A percentile compares a stretch with the other conserved stretches of the same genome.
Conservation (phyloP, 2,797 vertebrate species). For the Nyctibius grandis region DNA sequence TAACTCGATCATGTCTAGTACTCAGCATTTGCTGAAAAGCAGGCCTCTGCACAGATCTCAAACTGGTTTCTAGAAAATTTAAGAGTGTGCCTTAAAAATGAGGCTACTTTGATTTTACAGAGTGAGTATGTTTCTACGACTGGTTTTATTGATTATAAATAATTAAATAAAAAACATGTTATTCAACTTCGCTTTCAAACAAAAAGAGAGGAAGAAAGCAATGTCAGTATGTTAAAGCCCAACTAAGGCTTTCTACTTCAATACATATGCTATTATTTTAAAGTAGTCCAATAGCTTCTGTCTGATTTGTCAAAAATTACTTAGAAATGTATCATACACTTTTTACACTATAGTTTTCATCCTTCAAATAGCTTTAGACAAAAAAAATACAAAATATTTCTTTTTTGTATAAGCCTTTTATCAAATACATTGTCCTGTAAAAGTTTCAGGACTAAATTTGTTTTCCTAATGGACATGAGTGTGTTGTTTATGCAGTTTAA, state of each 20-base stretch:
- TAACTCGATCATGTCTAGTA: not conserved
- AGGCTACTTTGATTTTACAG: not conserved
- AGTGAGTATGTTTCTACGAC: not conserved
- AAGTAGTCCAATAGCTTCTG: not conserved
- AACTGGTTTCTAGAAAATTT: not conserved
- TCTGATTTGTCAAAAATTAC: slow-evolving; percentile 1
- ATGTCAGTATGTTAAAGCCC: not conserved
- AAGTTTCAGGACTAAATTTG: not conserved
- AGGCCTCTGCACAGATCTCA: not conserved
- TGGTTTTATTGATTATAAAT: not conserved
- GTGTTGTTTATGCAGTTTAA: not conserved
- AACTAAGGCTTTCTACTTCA: not conserved
- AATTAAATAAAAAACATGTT: not conserved
- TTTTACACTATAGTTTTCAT: not conserved
- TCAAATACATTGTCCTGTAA: not conserved
- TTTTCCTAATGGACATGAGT: not conserved
- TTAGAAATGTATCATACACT: not conserved
- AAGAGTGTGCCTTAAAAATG: not conserved
- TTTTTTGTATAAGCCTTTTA: not conserved
- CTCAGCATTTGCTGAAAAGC: not conserved
- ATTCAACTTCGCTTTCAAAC: not conserved
- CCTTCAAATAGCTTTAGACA: not conserved
- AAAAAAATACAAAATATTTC: not conserved
- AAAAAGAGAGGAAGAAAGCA: not conserved
- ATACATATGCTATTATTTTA: not conserved